These are phyloP conservation scores for Parapristionchus giblindavisi DNA, from an alignment of 2,888 invertebrate genomes.

Conservation along the genomic window DNA sequence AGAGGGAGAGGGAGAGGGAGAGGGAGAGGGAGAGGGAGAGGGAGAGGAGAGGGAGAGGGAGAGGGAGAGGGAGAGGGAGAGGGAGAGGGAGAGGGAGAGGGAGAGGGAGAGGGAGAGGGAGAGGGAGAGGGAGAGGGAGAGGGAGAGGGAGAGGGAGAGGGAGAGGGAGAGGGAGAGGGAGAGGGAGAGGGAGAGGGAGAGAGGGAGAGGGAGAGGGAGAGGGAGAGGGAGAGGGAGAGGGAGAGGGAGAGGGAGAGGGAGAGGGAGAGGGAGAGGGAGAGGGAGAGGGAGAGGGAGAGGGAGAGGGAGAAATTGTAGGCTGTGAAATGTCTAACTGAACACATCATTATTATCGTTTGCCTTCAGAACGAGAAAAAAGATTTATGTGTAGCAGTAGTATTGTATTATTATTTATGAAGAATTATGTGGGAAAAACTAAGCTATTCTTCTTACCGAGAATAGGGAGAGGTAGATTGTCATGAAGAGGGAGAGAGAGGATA, in stretches of 20 bases:
- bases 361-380: no score
- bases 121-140: neutral
- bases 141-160: constrained; percentile 17
- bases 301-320: constrained; percentile 54
- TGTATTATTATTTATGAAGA: no score
- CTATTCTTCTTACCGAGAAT: no score
- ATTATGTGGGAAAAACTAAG: no score
- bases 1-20: constrained; percentile 22
- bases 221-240: neutral
- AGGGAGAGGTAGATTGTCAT: neutral
- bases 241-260: neutral
- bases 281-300: constrained; percentile 51
- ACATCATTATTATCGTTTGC: no score
- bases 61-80: neutral
- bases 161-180: neutral
- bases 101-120: neutral
- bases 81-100: neutral
- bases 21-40: constrained; percentile 7
- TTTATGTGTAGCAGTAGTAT: no score
- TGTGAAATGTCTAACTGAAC: constrained; percentile 59
- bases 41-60: neutral
- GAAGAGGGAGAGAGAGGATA: neutral
- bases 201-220: neutral
- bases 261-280: neutral
- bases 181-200: constrained; percentile 10